A percentile compares a stretch with the other conserved stretches of the same genome.
phyloP scores from a whole-genome alignment of 2,113 vertebrate species.

The Misgurnus anguillicaudatus region DNA sequence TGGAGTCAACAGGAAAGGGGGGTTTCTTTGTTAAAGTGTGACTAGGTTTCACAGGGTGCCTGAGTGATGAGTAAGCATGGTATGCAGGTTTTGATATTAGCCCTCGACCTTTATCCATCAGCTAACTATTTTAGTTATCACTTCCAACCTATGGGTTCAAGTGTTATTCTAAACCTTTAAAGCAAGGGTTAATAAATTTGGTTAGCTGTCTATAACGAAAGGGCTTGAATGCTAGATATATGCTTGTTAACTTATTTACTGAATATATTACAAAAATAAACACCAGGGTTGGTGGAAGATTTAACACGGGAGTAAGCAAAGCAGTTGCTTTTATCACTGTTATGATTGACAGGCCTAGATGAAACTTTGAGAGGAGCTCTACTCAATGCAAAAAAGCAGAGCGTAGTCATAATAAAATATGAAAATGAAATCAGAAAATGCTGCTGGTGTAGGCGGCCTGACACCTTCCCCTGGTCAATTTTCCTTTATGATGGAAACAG shows the following conservation, averaged over 20 bases:
- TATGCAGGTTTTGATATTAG: slow-evolving; percentile 17
- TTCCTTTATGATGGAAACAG: neutral
- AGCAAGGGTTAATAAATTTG: neutral
- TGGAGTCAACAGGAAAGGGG: slow-evolving; percentile 22
- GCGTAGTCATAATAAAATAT: neutral
- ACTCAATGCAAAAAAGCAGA: neutral
- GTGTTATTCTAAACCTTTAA: slow-evolving; percentile 4
- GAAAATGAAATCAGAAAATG: neutral
- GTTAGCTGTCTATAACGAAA: slow-evolving; percentile 1
- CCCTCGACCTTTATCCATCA: neutral
- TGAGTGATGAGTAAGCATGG: slow-evolving; percentile 18
- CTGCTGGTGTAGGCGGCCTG: neutral
- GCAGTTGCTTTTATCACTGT: neutral
- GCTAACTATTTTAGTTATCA: slow-evolving; percentile 2
- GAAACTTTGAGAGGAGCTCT: neutral
- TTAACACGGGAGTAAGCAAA: neutral
- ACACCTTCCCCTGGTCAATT: neutral
- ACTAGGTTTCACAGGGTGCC: slow-evolving; percentile 34
- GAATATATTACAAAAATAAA: too few relatives aligned
- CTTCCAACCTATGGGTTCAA: neutral
- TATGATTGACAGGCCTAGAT: neutral
- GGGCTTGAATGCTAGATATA: neutral
- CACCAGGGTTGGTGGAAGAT: neutral
- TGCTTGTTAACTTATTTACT: too few relatives aligned
- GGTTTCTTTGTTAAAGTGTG: slow-evolving; percentile 44